These are phyloP conservation scores for Equus przewalskii DNA, from an alignment of 2,113 vertebrate species.

Conservation along the genomic window DNA sequence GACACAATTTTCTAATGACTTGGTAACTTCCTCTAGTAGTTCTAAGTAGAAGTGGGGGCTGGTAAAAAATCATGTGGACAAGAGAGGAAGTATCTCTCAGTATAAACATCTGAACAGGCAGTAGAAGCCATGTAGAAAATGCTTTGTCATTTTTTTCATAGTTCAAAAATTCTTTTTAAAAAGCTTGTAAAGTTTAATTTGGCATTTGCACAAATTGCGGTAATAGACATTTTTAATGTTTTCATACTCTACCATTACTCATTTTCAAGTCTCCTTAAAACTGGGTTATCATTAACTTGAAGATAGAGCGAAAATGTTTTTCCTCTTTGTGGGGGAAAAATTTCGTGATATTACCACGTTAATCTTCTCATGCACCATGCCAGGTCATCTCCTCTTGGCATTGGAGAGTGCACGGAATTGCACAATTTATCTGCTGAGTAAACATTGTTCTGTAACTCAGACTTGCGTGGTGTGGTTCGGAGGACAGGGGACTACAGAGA, in stretches of 20 bases:
- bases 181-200: constrained; percentile 19
- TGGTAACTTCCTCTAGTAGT: neutral
- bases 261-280: neutral
- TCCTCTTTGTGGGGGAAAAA: neutral
- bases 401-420: neutral
- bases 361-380: neutral
- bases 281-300: neutral
- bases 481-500: neutral
- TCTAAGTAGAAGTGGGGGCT: neutral
- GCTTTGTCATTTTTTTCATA: neutral
- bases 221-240: neutral
- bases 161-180: neutral
- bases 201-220: neutral
- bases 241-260: neutral
- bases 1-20: neutral
- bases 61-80: neutral
- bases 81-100: neutral
- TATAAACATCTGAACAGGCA: neutral
- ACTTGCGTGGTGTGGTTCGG: neutral
- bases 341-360: neutral
- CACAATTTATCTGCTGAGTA: neutral
- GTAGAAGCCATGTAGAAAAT: neutral
- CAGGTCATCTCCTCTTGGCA: neutral
- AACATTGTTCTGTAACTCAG: neutral
- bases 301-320: neutral